A percentile compares a stretch with the other conserved stretches of the same genome.
Evolutionary conservation across 2,797 vertebrate species (phyloP).

Genomic region (Apogon hyalosoma): DNA sequence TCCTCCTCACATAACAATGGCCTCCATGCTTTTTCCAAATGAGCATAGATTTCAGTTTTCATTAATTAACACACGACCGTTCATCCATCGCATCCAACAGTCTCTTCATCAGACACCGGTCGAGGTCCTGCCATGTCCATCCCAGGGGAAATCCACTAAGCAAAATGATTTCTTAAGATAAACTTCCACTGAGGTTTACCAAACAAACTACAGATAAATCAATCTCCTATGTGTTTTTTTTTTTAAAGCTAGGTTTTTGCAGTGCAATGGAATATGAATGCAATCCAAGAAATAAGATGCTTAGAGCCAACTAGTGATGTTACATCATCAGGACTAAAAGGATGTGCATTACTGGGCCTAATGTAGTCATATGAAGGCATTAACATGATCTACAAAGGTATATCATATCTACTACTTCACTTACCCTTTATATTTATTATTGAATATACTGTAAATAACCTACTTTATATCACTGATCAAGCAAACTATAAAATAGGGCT

Average conservation of each 20-base stretch:
- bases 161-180: conserved; percentile 27
- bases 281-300: conserved; percentile 56
- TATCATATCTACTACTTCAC: conserved; percentile 6
- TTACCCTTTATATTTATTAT: background rate
- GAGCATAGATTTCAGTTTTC: conserved; percentile 54
- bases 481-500: background rate
- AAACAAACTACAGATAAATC: conserved; percentile 27
- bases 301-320: conserved; percentile 51
- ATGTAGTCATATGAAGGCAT: conserved; percentile 49
- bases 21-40: conserved; percentile 40
- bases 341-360: conserved; percentile 33
- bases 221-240: background rate
- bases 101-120: conserved; percentile 51
- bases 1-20: conserved; percentile 49
- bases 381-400: conserved; percentile 32
- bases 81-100: conserved; percentile 18
- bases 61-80: conserved; percentile 38
- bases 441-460: background rate
- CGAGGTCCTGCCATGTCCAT: conserved; percentile 8
- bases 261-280: conserved; percentile 25
- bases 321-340: conserved; percentile 51
- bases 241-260: conserved; percentile 1
- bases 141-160: conserved; percentile 44
- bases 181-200: background rate
- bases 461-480: background rate